Evolutionary conservation across 2,797 vertebrate genomes (phyloP).

Genomic region (Megaceryle alcyon): DNA sequence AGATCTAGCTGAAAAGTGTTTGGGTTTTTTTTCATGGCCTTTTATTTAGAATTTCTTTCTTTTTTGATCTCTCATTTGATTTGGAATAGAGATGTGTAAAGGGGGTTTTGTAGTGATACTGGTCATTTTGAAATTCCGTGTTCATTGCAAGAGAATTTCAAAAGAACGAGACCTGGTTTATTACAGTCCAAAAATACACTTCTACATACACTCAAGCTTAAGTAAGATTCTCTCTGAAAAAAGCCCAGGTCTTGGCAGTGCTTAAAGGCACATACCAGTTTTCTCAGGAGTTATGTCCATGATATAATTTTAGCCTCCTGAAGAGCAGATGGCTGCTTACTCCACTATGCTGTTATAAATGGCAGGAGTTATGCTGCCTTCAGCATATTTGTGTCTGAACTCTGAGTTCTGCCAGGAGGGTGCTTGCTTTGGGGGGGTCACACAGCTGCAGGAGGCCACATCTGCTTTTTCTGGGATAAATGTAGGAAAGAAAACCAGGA

Average conservation of each 20-base stretch:
- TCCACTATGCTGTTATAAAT: background rate
- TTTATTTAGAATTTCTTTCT: background rate
- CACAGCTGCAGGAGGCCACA: background rate
- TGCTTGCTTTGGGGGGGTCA: background rate
- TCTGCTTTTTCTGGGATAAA: background rate
- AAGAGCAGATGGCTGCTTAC: slow-evolving; percentile 18
- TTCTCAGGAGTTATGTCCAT: background rate
- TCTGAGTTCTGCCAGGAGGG: background rate
- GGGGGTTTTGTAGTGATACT: background rate
- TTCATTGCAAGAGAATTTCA: background rate
- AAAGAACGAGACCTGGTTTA: background rate
- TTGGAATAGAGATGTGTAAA: background rate
- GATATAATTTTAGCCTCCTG: slow-evolving; percentile 40
- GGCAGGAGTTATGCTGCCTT: slow-evolving; percentile 3
- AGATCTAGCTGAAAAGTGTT: background rate
- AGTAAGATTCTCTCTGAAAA: background rate
- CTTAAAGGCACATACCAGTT: background rate
- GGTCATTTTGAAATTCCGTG: background rate
- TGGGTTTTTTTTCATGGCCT: background rate
- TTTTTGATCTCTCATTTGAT: background rate
- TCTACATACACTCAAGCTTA: background rate
- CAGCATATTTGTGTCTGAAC: background rate
- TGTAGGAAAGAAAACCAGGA: background rate
- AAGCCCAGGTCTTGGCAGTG: background rate
- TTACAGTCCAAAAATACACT: background rate